Evolutionary conservation across 92 coral and sea anemone species (phyloP).

Genomic region (Parazoanthus atlanticus): DNA sequence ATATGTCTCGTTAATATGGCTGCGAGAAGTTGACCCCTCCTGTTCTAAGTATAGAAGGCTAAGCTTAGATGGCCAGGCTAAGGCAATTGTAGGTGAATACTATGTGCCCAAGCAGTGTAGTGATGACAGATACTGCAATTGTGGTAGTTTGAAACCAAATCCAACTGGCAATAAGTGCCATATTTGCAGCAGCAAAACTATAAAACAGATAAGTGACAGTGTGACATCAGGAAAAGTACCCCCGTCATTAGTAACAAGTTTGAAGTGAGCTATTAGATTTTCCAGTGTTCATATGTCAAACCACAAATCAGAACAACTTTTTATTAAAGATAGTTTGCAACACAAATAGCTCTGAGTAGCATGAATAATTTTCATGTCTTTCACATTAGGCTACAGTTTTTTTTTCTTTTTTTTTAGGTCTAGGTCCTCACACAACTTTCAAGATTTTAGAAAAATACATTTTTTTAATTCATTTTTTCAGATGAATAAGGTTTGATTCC

Average conservation of each 20-base stretch:
- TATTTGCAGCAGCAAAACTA: slow-evolving; percentile 37
- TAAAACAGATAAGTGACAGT: slow-evolving; percentile 38
- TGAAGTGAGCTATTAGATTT: neutral
- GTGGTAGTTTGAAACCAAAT: slow-evolving; percentile 29
- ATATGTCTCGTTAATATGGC: slow-evolving; percentile 62
- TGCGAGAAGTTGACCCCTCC: slow-evolving; percentile 61
- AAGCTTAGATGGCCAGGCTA: neutral
- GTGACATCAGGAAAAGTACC: slow-evolving; percentile 20
- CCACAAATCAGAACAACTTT: neutral
- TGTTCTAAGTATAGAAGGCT: neutral
- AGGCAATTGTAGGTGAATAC: slow-evolving; percentile 14
- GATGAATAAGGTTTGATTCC: neutral
- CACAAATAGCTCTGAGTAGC: neutral
- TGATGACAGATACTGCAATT: slow-evolving; percentile 11
- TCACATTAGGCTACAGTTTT: neutral
- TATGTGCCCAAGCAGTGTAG: slow-evolving; percentile 15
- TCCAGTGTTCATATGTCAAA: neutral
- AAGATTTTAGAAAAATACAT: neutral
- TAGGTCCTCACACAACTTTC: neutral
- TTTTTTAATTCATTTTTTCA: neutral
- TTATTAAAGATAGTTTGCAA: neutral
- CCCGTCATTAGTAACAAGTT: slow-evolving; percentile 10
- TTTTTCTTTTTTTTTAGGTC: neutral
- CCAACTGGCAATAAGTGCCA: slow-evolving; percentile 42
- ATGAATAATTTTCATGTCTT: neutral